Evolutionary conservation across 1,140 invertebrate genomes (phyloP), one percentile per base, ranked within the genome.

Genomic region (Listronotus oregonensis): DNA sequence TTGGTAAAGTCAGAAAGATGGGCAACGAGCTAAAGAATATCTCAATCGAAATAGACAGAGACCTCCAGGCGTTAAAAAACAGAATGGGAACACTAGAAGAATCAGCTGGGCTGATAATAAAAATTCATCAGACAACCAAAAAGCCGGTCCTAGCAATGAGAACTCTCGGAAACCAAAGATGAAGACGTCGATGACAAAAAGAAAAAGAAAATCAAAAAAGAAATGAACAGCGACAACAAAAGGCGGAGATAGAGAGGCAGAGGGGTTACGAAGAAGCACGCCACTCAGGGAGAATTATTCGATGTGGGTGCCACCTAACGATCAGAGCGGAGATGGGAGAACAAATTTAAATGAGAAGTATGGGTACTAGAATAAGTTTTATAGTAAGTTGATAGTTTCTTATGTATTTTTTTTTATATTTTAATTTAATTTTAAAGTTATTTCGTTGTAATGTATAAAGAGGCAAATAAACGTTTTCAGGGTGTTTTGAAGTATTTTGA

Each of bases 311-410:
- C 91, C 91, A 7, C 91, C 91, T 7, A 59, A 78, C 62, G 82
- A 86, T 76, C 92, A 94, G 81, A 84, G 80, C 57, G 92, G 92
- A 4, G 91, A 94, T 82, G 92, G 92, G 11, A 84, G 85, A 72
- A 94, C 91, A 18, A 85, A 80, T 73, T 81, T 94, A 17, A 94
- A 94, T 80, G 89, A 91, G 18, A 94, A 93, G 31, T 63, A 44
- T 46, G 60, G 51, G 4, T 54, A 63, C 46, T 52, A 63, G 7
- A 12, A 37, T 37, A 37, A 5, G 34, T 37, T 37, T 2, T 2
- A 8, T 37, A 37, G 34, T 37, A 12, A 37, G 8, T 37, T 12
- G 7, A 10, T 37, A 10, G 8, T 37, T 37, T 37, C 34, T 37
- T 3, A 5, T 5, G 1, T 27, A 27, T 27, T 27, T 27, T 27